A percentile compares a stretch with the other conserved stretches of the same genome.
These are phyloP conservation scores for Stenotaenia linearis DNA, from an alignment of 2,888 invertebrate genomes.

Conservation along the genomic window DNA sequence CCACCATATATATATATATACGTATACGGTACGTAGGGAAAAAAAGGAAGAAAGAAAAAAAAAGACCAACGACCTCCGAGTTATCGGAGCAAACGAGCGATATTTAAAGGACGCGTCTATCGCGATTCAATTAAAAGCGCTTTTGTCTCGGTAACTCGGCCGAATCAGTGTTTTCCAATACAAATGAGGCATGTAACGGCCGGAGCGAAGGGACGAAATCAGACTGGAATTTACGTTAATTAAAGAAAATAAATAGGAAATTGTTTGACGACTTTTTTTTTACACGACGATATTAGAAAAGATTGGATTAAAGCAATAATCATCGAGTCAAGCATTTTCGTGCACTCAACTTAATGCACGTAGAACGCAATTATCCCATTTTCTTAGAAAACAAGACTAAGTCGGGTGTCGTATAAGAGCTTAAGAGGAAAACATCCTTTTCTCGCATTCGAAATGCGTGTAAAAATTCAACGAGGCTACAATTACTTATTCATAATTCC, in stretches of 20 bases:
- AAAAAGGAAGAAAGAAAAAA: too few species aligned
- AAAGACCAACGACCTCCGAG: background rate
- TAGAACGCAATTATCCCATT: background rate
- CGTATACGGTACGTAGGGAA: too few species aligned
- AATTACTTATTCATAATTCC: conserved; percentile 15
- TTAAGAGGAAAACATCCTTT: background rate
- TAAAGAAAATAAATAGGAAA: background rate
- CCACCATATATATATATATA: background rate
- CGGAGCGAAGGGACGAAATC: background rate
- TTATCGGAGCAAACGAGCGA: background rate
- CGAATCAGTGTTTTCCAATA: background rate
- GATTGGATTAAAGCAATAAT: too few species aligned
- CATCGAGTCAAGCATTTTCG: too few species aligned
- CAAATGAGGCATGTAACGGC: background rate
- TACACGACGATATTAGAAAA: too few species aligned
- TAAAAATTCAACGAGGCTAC: background rate
- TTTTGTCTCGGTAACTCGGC: background rate
- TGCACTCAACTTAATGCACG: too few species aligned
- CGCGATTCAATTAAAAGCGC: background rate
- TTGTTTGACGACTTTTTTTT: too few species aligned
- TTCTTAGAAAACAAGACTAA: background rate
- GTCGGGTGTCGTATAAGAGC: background rate
- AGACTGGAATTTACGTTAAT: background rate
- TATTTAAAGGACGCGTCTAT: background rate
- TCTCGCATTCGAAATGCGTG: background rate